phyloP scores from a whole-genome alignment of 2,888 invertebrate genomes.

The Achlya flavicornis region DNA sequence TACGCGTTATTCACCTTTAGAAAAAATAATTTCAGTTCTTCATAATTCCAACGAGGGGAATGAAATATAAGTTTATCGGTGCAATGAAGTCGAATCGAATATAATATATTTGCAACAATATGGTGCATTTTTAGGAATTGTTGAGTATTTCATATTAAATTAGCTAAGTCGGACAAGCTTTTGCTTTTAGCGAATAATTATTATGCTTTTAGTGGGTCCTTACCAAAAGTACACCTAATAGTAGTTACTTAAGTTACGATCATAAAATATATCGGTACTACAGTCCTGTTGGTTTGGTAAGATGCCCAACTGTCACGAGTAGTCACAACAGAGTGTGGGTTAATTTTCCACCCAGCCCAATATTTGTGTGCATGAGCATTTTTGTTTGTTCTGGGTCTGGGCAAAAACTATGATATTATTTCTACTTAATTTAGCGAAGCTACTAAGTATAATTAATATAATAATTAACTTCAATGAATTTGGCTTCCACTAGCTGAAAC shows the following conservation, averaged over 20 bases:
- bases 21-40: slow-evolving; percentile 2
- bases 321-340: too few relatives aligned
- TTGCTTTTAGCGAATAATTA: slow-evolving; percentile 1
- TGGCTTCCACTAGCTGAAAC: too few relatives aligned
- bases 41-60: neutral
- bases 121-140: neutral
- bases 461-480: too few relatives aligned
- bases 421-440: too few relatives aligned
- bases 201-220: neutral
- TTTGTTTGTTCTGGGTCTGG: too few relatives aligned
- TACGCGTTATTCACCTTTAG: slow-evolving; percentile 1
- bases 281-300: too few relatives aligned
- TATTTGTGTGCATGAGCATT: too few relatives aligned
- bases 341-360: too few relatives aligned
- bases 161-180: neutral
- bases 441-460: too few relatives aligned
- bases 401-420: too few relatives aligned
- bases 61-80: neutral
- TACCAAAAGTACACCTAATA: neutral
- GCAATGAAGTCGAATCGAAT: neutral
- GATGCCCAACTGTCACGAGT: too few relatives aligned
- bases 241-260: neutral
- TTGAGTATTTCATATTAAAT: neutral
- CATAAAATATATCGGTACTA: neutral
- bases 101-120: neutral